Evolutionary conservation across 2,888 invertebrate genomes (phyloP).

Genomic region (Pseudoips prasinana): DNA sequence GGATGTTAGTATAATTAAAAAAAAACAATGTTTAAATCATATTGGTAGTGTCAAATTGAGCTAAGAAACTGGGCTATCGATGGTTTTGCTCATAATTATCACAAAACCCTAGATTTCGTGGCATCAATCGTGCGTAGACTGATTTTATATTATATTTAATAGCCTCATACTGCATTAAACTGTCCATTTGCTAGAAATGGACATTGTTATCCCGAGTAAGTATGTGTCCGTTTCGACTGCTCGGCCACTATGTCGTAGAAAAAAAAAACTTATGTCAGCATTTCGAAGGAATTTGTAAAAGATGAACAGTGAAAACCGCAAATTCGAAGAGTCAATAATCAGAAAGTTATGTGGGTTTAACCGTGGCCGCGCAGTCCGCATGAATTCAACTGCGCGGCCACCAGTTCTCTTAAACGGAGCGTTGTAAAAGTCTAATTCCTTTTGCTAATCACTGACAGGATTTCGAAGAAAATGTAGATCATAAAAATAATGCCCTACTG

Average conservation of each 20-base stretch:
- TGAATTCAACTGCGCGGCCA: constrained; percentile 8
- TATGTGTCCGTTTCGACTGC: constrained; percentile 2
- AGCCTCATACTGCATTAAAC: no score
- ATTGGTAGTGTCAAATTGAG: no score
- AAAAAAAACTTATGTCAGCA: constrained; percentile 7
- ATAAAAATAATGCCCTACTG: constrained; percentile 10
- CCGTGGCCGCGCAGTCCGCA: constrained; percentile 10
- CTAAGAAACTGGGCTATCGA: no score
- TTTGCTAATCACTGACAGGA: constrained; percentile 10
- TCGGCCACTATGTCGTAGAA: constrained; percentile 3
- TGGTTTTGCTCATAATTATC: no score
- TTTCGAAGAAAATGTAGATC: constrained; percentile 10
- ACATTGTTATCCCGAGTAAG: no score
- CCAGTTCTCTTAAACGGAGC: constrained; percentile 9
- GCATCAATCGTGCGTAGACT: no score
- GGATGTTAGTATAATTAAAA: no score
- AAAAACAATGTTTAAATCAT: no score
- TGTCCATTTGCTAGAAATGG: no score
- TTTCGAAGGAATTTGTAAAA: constrained; percentile 8
- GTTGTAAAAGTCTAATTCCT: constrained; percentile 9
- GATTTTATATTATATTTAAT: no score
- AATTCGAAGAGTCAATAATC: constrained; percentile 4
- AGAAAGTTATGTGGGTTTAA: constrained; percentile 9
- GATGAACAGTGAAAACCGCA: constrained; percentile 4
- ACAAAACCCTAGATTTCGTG: no score